Evolutionary conservation across 1,140 invertebrate genomes (phyloP).

Genomic region (Drosophila lacertosa): DNA sequence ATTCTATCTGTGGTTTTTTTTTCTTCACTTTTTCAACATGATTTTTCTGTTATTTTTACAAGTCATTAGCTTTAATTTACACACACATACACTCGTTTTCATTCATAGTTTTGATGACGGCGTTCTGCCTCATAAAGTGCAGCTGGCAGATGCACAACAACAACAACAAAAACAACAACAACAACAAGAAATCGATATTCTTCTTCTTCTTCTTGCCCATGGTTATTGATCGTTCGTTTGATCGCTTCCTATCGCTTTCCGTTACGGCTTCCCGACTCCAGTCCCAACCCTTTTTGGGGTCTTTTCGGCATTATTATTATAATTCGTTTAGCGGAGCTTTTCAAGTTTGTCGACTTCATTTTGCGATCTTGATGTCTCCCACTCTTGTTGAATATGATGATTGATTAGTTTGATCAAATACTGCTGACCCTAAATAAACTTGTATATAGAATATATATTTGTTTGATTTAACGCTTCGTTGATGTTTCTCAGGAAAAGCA

Average conservation of each 20-base stretch:
- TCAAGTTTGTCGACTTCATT: conserved; percentile 40
- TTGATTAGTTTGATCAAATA: conserved; percentile 70
- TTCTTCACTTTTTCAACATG: conserved; percentile 21
- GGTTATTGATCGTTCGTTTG: conserved; percentile 35
- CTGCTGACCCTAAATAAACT: conserved; percentile 23
- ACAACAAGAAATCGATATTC: no score
- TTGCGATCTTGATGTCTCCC: conserved; percentile 53
- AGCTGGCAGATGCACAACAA: conserved; percentile 27
- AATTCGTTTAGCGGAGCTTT: conserved; percentile 40
- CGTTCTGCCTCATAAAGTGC: conserved; percentile 54
- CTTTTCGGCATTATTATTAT: conserved; percentile 39
- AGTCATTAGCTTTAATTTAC: conserved; percentile 83
- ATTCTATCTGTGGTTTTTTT: conserved; percentile 30
- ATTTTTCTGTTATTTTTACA: conserved; percentile 66
- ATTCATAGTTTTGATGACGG: conserved; percentile 58
- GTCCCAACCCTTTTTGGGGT: conserved; percentile 1
- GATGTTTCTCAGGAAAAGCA: not conserved
- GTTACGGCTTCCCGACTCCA: conserved; percentile 11
- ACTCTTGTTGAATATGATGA: conserved; percentile 64
- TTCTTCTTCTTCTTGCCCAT: conserved; percentile 1
- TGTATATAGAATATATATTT: conserved; percentile 10
- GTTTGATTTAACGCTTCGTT: conserved; percentile 67
- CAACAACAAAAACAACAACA: not conserved
- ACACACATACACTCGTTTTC: conserved; percentile 46
- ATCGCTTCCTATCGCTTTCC: conserved; percentile 28